Base-by-base conservation (phyloP, 2,888 invertebrate genomes). In the Flexamia atlantica region DNA sequence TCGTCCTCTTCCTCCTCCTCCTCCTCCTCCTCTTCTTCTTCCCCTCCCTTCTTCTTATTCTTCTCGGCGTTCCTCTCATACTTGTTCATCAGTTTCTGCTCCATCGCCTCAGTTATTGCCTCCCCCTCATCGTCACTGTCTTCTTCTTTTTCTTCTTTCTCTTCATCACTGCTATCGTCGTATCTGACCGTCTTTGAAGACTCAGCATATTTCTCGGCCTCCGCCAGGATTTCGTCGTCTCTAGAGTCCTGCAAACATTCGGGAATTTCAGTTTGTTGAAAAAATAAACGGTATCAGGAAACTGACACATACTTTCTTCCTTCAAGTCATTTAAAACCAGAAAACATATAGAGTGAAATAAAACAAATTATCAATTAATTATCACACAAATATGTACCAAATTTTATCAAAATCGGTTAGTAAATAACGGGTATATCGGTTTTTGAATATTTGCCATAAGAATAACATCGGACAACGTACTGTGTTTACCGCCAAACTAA, bases 11-110 rank as follows among this genome's bases (percentile, higher is more conserved):
- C 70, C 17, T 82, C 82, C 10, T 70, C 50, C 9, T 72, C 72
- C 32, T 82, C 82, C 20, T 82, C 70, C 32, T 32, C 68, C 32
- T 70, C 82, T 20, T 50, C 72, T 10, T 70, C 82, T 28, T 70
- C 53, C 14, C 32, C 81, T 25, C 42, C 23, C 20, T 72, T 72
- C 2, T 46, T 40, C 28, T 76, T 46, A 1, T 76, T 76, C 12
- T 7, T 9, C 17, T 42, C 28, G 1, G 14, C 50, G 3, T 25
- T 76, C 9, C 46, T 64, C 14, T 81, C 32, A 20, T 81, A 64
- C 17, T 57, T 42, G n/a, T 81, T 57, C 12, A 64, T n/a, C 10
- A 68, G 20, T 46, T 81, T 36, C 25, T 68, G 23, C 25, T 81
- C 46, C 42, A 68, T 36, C 2, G 7, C 50, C 32, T 23, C n/a